Evolutionary conservation across 2,113 vertebrate genomes (phyloP), one percentile per base, ranked within the genome.

Genomic region (Eulemur rufifrons): DNA sequence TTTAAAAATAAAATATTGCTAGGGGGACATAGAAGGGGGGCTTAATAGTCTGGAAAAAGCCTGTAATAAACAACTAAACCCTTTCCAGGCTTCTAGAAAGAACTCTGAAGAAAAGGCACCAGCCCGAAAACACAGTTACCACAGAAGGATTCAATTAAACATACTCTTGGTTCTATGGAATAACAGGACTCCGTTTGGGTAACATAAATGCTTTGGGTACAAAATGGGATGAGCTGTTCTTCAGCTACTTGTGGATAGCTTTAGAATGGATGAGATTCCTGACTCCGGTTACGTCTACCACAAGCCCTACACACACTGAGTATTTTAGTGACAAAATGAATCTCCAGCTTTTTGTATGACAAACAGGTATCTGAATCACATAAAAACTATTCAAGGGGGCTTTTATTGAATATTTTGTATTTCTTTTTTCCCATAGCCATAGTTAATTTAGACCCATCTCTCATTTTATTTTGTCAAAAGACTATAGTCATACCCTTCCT

Each of bases 321-420:
- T 18, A 98, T 96, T 95, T 98, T 97, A 97, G 89, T 95, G 87
- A 92, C 54, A 95, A 95, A 97, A 92, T 66, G 94, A 95, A 96
- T 95, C 93, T 50, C 86, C 88, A 86, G 17, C 84, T 96, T 87
- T 96, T 97, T 80, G 13, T 91, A 78, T 89, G 84, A 95, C 89
- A 86, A 86, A 73, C 42, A 92, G 61, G 32, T 91, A 91, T 68
- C 47, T 97, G 17, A 45, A 76, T 66, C 34, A 96, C 69, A 68
- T 64, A 69, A 32, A 85, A 66, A 89, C 82, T 97, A 83, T 73
- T 74, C 68, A 89, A 93, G 56, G 34, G 21, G 1, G 17, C 52
- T 73, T 3, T 17, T 52, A 71, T 80, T 93, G 56, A 29, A 68
- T 95, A 39, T 11, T 14, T 93, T 88, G 42, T 37, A 50, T 68